phyloP scores from a whole-genome alignment of 2,113 vertebrate genomes.

The Camelus dromedarius region DNA sequence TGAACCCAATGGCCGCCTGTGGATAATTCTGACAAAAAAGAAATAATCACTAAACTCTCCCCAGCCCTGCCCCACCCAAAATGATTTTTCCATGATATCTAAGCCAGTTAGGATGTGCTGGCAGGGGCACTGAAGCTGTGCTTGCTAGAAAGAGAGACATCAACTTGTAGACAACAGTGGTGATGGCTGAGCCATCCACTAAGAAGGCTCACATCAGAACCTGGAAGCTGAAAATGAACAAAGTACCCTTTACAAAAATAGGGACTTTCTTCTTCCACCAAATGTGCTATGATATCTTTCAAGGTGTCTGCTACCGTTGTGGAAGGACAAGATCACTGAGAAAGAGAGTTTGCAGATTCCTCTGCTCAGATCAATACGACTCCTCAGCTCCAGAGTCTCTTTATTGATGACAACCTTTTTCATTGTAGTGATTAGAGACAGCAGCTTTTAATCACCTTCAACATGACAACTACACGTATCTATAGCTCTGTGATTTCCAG shows the following conservation, averaged over 20 bases:
- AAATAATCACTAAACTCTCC: neutral
- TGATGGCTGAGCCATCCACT: neutral
- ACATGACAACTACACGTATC: constrained; percentile 83
- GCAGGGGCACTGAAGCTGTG: neutral
- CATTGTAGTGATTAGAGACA: constrained; percentile 81
- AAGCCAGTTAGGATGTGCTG: neutral
- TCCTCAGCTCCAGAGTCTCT: constrained; percentile 67
- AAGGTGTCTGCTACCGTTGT: constrained; percentile 43
- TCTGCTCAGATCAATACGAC: constrained; percentile 73
- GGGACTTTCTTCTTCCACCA: neutral
- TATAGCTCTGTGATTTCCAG: constrained; percentile 81
- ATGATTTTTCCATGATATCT: neutral
- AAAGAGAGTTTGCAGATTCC: constrained; percentile 74
- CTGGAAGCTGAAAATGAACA: constrained; percentile 25
- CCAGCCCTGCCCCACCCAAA: neutral
- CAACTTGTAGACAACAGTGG: neutral
- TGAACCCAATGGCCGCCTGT: constrained; percentile 55
- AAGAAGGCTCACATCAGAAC: neutral
- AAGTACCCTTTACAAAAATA: constrained; percentile 46
- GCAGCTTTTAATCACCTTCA: constrained; percentile 84
- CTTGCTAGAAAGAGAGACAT: neutral
- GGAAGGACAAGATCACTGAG: constrained; percentile 66
- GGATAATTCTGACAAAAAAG: constrained; percentile 68
- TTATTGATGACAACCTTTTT: constrained; percentile 84
- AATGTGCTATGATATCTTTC: constrained; percentile 36